phyloP scores from a whole-genome alignment of 2,797 vertebrate genomes.

The Scarus forsteni region DNA sequence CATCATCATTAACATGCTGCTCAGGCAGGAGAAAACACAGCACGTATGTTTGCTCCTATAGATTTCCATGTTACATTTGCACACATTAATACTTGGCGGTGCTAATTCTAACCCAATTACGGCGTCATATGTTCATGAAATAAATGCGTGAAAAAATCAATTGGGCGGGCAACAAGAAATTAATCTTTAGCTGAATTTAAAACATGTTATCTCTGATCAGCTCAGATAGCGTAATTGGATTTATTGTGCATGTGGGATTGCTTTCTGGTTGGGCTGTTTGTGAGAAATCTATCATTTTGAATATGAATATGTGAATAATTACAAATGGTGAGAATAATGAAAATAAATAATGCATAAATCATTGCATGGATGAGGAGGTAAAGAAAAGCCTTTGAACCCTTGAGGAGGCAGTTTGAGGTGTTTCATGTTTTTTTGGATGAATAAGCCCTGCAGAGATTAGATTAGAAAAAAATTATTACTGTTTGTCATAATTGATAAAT shows the following conservation, averaged over 20 bases:
- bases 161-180: conserved; percentile 52
- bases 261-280: conserved; percentile 6
- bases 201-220: conserved; percentile 60
- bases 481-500: neutral
- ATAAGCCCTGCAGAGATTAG: neutral
- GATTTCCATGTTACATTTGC: conserved; percentile 44
- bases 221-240: conserved; percentile 55
- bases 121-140: conserved; percentile 29
- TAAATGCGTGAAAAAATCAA: conserved; percentile 40
- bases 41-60: conserved; percentile 24
- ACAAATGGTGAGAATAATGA: conserved; percentile 11
- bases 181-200: conserved; percentile 49
- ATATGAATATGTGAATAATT: conserved; percentile 45
- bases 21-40: conserved; percentile 35
- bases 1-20: conserved; percentile 49
- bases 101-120: conserved; percentile 47
- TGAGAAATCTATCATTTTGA: conserved; percentile 33
- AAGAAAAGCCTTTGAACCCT: conserved; percentile 10
- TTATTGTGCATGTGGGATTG: conserved; percentile 30
- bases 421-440: neutral
- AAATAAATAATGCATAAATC: conserved; percentile 48
- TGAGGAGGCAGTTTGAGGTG: neutral
- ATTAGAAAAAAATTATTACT: neutral
- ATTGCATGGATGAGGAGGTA: conserved; percentile 9
- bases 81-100: conserved; percentile 35